A percentile compares a stretch with the other conserved stretches of the same genome.
These are phyloP conservation scores for Eretmochelys imbricata DNA, from an alignment of 2,113 vertebrate genomes.

Conservation along the genomic window DNA sequence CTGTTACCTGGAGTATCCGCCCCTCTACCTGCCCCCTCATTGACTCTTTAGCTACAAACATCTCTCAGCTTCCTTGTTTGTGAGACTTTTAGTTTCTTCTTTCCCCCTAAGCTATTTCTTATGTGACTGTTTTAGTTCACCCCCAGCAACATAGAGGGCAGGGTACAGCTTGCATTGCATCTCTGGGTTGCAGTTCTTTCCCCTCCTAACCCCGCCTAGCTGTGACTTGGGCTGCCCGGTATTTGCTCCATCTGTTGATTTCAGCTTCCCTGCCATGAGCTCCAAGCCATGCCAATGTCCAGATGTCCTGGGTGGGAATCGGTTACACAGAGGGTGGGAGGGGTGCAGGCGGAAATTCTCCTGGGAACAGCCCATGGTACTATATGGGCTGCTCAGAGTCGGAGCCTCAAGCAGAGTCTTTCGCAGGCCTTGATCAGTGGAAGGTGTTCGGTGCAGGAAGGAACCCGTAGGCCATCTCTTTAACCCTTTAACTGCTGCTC, in stretches of 20 bases:
- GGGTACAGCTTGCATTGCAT: not conserved
- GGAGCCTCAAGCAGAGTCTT: too few species aligned
- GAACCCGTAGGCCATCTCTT: not conserved
- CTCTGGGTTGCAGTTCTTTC: not conserved
- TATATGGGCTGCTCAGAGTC: not conserved
- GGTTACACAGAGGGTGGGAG: not conserved
- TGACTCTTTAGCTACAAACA: not conserved
- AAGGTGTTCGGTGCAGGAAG: too few species aligned
- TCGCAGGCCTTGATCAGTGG: too few species aligned
- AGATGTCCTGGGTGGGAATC: not conserved
- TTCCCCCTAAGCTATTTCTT: not conserved
- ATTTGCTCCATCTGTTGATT: not conserved
- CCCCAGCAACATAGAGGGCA: not conserved
- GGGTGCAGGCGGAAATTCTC: constrained; percentile 20
- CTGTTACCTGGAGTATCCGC: not conserved
- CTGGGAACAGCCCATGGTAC: not conserved
- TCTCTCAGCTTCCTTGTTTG: not conserved
- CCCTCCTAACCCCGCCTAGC: not conserved
- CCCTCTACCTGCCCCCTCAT: not conserved
- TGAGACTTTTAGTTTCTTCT: not conserved
- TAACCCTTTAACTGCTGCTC: not conserved
- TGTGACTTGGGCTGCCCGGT: fast-evolving
- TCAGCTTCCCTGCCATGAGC: not conserved
- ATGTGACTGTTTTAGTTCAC: not conserved
- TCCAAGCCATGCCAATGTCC: fast-evolving